A percentile compares a stretch with the other conserved stretches of the same genome.
These are phyloP conservation scores for Tetraodon nigroviridis DNA, from an alignment of 2,113 vertebrate genomes.

Conservation along the genomic window DNA sequence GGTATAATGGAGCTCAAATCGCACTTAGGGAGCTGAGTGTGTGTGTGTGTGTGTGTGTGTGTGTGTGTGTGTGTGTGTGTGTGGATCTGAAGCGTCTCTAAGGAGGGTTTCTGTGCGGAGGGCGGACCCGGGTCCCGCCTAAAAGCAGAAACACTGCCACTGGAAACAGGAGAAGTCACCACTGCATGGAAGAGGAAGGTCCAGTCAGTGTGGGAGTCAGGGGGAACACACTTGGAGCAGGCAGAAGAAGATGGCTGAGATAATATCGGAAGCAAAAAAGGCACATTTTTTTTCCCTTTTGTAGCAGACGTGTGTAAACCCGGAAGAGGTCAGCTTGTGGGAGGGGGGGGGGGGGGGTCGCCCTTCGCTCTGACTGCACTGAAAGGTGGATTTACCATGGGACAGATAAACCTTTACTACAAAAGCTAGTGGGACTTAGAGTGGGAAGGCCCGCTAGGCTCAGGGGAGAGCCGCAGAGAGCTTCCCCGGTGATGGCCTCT, in stretches of 20 bases:
- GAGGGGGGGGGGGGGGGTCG: too few species aligned
- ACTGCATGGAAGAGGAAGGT: conserved; percentile 67
- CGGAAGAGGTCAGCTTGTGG: conserved; percentile 63
- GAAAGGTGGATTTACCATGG: background rate
- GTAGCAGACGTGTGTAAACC: conserved; percentile 64
- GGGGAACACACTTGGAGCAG: conserved; percentile 37
- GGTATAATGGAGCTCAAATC: conserved; percentile 49
- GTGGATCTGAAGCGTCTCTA: background rate
- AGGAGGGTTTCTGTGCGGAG: conserved; percentile 45
- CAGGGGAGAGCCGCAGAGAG: conserved; percentile 42
- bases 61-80: background rate
- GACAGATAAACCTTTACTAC: conserved; percentile 37
- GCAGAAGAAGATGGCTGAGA: conserved; percentile 57
- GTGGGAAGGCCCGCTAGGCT: conserved; percentile 49
- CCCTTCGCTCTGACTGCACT: too few species aligned
- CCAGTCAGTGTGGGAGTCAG: conserved; percentile 67
- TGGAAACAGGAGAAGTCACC: conserved; percentile 34
- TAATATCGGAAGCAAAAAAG: conserved; percentile 72
- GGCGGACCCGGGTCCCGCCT: conserved; percentile 59
- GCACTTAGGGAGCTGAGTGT: conserved; percentile 41
- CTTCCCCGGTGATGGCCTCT: conserved; percentile 37
- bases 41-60: background rate
- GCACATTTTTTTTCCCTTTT: conserved; percentile 73
- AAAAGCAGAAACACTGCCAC: conserved; percentile 43
- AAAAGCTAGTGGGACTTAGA: conserved; percentile 50